Percentiles rank a stretch among this genome's conserved stretches.
These are phyloP conservation scores for Merops nubicus DNA, from an alignment of 2,113 vertebrate species.

Conservation along the genomic window DNA sequence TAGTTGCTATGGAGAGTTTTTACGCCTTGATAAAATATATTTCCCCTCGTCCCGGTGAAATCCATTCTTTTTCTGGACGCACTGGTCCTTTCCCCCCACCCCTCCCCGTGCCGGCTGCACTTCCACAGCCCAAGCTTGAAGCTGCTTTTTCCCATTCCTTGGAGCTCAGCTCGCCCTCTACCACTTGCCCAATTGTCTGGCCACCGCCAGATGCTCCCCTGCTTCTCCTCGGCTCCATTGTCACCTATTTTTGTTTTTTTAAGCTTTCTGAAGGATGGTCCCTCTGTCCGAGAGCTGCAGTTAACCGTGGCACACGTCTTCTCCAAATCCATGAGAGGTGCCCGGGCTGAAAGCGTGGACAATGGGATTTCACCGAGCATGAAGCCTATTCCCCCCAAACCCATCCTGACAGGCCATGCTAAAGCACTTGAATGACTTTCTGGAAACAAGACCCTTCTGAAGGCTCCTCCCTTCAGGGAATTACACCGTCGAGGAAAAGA, in stretches of 20 bases:
- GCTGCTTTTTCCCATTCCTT: background rate
- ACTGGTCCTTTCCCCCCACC: background rate
- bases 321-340: slow-evolving; percentile 43
- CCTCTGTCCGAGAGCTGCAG: background rate
- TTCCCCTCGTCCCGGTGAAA: slow-evolving; percentile 39
- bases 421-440: slow-evolving; percentile 55
- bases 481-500: background rate
- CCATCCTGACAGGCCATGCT: slow-evolving; percentile 36
- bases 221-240: slow-evolving; percentile 16
- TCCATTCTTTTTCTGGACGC: background rate
- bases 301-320: slow-evolving; percentile 62
- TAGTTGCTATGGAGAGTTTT: slow-evolving; percentile 65
- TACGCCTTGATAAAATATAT: slow-evolving; percentile 48
- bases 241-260: background rate
- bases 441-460: slow-evolving; percentile 28
- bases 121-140: background rate
- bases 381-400: slow-evolving; percentile 45
- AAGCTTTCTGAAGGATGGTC: background rate
- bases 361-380: slow-evolving; percentile 54
- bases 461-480: background rate
- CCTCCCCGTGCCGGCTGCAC: background rate
- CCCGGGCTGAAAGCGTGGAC: slow-evolving; percentile 36
- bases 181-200: slow-evolving; percentile 25
- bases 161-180: background rate
- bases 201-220: slow-evolving; percentile 45